phyloP scores from a whole-genome alignment of 2,113 vertebrate genomes.

The Chaenogobius annularis region DNA sequence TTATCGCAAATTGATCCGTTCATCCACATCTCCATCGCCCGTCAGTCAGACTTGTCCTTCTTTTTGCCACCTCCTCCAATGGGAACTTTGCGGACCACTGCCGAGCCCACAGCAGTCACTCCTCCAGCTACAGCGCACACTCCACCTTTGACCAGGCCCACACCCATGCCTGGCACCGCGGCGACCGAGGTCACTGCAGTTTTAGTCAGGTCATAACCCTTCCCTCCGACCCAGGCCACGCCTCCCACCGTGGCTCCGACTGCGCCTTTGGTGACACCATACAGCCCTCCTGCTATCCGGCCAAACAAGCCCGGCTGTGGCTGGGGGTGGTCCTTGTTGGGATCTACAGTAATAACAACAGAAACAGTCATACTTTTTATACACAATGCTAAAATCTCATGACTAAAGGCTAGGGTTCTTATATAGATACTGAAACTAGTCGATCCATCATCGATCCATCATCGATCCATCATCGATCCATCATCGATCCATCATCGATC shows the following conservation, averaged over 20 bases:
- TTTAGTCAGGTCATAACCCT: slow-evolving; percentile 92
- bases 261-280: slow-evolving; percentile 92
- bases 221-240: slow-evolving; percentile 94
- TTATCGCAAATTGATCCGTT: slow-evolving; percentile 1
- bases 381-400: neutral
- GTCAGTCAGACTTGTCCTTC: slow-evolving; percentile 95
- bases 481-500: no score
- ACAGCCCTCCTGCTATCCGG: slow-evolving; percentile 89
- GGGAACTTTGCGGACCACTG: slow-evolving; percentile 92
- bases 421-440: no score
- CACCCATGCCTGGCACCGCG: slow-evolving; percentile 88
- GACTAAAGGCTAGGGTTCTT: no score
- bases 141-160: slow-evolving; percentile 90
- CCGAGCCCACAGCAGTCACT: slow-evolving; percentile 88
- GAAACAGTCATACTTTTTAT: neutral
- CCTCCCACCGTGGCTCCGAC: slow-evolving; percentile 91
- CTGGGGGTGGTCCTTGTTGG: slow-evolving; percentile 86
- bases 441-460: no score
- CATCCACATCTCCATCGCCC: slow-evolving; percentile 26
- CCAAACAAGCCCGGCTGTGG: slow-evolving; percentile 89
- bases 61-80: slow-evolving; percentile 88
- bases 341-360: slow-evolving; percentile 69
- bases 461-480: no score
- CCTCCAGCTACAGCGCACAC: slow-evolving; percentile 91
- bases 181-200: slow-evolving; percentile 88